A percentile compares a stretch with the other conserved stretches of the same genome.
These are phyloP conservation scores for Automeris io DNA, from an alignment of 2,888 invertebrate genomes.

Conservation along the genomic window DNA sequence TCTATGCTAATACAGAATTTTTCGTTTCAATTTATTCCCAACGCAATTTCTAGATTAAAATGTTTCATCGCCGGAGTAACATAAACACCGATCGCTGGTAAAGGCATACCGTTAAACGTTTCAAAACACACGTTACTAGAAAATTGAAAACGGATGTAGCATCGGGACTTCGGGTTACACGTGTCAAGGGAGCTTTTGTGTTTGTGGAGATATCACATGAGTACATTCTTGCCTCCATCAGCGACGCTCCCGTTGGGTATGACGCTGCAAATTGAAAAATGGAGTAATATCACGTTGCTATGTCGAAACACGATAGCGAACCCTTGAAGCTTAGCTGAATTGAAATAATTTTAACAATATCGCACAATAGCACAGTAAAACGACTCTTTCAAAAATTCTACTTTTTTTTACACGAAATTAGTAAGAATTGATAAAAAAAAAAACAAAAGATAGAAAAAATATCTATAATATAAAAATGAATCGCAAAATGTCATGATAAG, in stretches of 20 bases:
- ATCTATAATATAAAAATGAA: too few relatives aligned
- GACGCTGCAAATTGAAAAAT: conserved; percentile 15
- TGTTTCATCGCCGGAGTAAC: neutral
- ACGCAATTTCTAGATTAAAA: conserved; percentile 1
- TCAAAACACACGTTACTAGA: neutral
- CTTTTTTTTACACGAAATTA: too few relatives aligned
- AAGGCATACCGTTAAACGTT: neutral
- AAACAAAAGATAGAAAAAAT: too few relatives aligned
- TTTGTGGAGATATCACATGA: conserved; percentile 3
- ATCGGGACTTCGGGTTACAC: conserved; percentile 1
- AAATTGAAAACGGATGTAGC: conserved; percentile 2
- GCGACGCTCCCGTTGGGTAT: conserved; percentile 11
- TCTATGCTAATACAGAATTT: too few relatives aligned
- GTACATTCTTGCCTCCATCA: conserved; percentile 9
- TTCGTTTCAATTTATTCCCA: neutral
- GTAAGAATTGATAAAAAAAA: too few relatives aligned
- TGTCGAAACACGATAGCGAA: too few relatives aligned
- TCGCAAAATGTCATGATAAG: too few relatives aligned
- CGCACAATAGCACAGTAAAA: too few relatives aligned
- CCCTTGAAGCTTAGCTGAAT: too few relatives aligned
- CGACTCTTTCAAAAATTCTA: too few relatives aligned
- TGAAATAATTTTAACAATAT: too few relatives aligned
- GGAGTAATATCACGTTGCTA: neutral
- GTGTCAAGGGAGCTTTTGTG: conserved; percentile 4
- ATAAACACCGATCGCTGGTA: neutral